Percentiles rank a stretch among this genome's conserved stretches.
These are phyloP conservation scores for Ptilodon capucinus DNA, from an alignment of 2,888 invertebrate genomes.

Conservation along the genomic window DNA sequence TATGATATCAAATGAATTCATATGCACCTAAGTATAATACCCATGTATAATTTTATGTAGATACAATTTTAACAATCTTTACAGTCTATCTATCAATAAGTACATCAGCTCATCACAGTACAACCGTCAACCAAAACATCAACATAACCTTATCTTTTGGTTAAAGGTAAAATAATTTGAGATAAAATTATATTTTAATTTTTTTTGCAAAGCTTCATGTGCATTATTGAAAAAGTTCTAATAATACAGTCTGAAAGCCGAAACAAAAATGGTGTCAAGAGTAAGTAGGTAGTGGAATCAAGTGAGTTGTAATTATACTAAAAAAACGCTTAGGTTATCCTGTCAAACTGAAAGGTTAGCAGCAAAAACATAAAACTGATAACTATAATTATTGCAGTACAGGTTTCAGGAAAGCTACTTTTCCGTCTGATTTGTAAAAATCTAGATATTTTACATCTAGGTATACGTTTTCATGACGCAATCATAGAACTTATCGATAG, in stretches of 20 bases:
- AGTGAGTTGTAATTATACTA: constrained; percentile 21
- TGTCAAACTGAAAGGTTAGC: constrained; percentile 73
- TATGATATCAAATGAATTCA: too few species aligned
- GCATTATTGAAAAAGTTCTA: constrained; percentile 27
- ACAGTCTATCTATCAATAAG: constrained; percentile 10
- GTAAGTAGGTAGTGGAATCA: too few species aligned
- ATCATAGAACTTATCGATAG: constrained; percentile 70
- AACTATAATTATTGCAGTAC: constrained; percentile 2
- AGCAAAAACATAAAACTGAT: constrained; percentile 30
- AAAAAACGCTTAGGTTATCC: constrained; percentile 71
- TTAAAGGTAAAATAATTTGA: constrained; percentile 10
- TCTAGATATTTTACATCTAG: constrained; percentile 46
- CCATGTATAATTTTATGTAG: too few species aligned
- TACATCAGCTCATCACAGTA: constrained; percentile 18
- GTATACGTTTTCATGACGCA: constrained; percentile 78
- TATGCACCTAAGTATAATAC: too few species aligned
- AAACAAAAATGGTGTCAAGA: constrained; percentile 78
- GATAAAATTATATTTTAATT: not conserved
- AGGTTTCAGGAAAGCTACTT: too few species aligned
- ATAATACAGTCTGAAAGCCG: constrained; percentile 51
- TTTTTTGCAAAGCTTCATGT: constrained; percentile 2
- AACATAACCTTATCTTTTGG: constrained; percentile 74
- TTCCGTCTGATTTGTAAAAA: constrained; percentile 11
- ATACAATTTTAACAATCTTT: too few species aligned
- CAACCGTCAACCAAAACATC: constrained; percentile 74